Base-by-base conservation (phyloP, 2,113 vertebrate species). In the Anhinga rufa region DNA sequence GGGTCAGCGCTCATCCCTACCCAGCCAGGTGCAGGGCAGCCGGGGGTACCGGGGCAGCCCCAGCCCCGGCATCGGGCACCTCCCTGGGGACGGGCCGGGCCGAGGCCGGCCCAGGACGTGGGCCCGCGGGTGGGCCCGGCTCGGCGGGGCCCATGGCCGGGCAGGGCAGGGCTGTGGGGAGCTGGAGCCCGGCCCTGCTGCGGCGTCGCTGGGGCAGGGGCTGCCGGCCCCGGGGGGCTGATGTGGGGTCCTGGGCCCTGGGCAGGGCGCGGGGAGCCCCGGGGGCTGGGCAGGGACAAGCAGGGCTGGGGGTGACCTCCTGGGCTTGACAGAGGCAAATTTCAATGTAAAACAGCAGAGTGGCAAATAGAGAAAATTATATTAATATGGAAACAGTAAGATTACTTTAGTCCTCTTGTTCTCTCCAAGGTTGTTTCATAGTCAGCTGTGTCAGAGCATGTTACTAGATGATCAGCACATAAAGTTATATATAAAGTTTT, bases 11-110 rank as follows among this genome's bases (percentile, higher is more conserved):
- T 42, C 42, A 42, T 42, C 42, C 42, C 42, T 14, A 15, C 14
- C 12, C 29, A 62, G 1, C 13, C 29, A 55, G 34, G 19, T 6
- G 2, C 12, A 24, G 20, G 42, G 42, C 42, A 68, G 31, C 17
- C 0, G 6, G 17, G 9, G 8, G 4, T 13, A 49, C 14, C 1
- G 0, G 3, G 14, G 8, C 6, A 65, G n/a, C 49, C 36, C 6
- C 25, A 36, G 13, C 7, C 7, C 22, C 0, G 55, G 7, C 26
- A 70, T 3, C 0, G 0, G 42, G 11, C 26, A 34, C 5, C 16
- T 60, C 17, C 5, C 9, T 51, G n/a, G 49, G 22, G 14, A 21
- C 1, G 6, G 49, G 29, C 7, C 6, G 5, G 24, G 32, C 17
- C 4, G 4, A 58, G 26, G 32, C 14, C 12, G 20, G 20, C 18